A percentile compares a stretch with the other conserved stretches of the same genome.
These are phyloP conservation scores for Holacanthella duospinosa DNA, from an alignment of 2,888 invertebrate species.

Conservation along the genomic window DNA sequence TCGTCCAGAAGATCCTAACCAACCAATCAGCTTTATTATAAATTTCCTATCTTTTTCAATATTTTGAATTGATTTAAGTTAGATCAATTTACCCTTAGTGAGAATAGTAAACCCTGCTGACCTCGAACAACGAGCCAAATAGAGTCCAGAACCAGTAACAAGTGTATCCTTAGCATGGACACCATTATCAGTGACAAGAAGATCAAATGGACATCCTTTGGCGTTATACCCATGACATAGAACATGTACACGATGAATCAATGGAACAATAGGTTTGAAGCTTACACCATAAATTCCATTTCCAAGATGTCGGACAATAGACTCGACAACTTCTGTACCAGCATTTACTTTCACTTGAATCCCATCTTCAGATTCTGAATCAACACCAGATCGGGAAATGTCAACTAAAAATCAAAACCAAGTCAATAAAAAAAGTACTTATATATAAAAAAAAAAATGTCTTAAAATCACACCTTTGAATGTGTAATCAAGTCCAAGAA, in stretches of 20 bases:
- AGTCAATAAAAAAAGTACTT: neutral
- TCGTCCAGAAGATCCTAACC: conserved; percentile 46
- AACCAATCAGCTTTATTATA: neutral
- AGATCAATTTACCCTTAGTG: conserved; percentile 36
- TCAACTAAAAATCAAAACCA: conserved; percentile 48
- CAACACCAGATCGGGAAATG: conserved; percentile 62
- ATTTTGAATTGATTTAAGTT: neutral
- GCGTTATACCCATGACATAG: conserved; percentile 74
- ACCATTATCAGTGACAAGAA: conserved; percentile 33
- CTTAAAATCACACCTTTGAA: conserved; percentile 51
- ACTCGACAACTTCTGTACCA: conserved; percentile 69
- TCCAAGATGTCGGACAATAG: conserved; percentile 61
- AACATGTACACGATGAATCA: conserved; percentile 75
- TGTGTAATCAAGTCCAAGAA: conserved; percentile 69
- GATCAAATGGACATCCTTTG: conserved; percentile 40
- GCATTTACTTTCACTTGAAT: conserved; percentile 68
- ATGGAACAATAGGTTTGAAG: conserved; percentile 76
- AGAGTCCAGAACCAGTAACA: conserved; percentile 34
- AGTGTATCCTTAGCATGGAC: conserved; percentile 34
- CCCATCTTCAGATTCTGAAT: conserved; percentile 50
- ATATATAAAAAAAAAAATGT: neutral
- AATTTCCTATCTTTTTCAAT: neutral
- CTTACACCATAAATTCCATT: conserved; percentile 68
- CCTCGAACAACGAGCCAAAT: conserved; percentile 30
- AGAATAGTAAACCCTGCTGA: conserved; percentile 37